These are phyloP conservation scores for Coreoperca whiteheadi DNA, from an alignment of 2,113 vertebrate species.

Conservation along the genomic window DNA sequence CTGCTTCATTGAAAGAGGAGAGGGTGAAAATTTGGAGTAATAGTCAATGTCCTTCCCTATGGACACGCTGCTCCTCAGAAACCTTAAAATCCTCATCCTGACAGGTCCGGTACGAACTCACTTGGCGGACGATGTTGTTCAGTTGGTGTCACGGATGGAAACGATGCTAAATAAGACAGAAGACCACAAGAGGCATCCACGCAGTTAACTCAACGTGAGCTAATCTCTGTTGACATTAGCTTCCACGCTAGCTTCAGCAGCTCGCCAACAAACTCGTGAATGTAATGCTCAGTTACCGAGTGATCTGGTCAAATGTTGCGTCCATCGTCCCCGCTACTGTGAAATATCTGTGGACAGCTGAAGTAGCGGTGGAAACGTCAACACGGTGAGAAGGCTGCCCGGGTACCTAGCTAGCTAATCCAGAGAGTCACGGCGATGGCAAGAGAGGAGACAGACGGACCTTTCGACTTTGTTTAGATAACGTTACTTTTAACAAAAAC, in stretches of 20 bases:
- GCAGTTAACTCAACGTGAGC: not conserved
- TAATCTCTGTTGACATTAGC: slow-evolving; percentile 44
- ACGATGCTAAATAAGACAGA: not conserved
- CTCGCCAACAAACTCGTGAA: not conserved
- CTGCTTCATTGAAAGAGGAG: slow-evolving; percentile 88
- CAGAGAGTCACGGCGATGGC: slow-evolving; percentile 35
- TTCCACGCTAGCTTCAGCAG: slow-evolving; percentile 22
- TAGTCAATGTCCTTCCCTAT: slow-evolving; percentile 84
- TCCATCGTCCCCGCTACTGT: not conserved
- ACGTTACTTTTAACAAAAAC: no score
- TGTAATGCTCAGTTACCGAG: not conserved
- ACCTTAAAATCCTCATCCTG: slow-evolving; percentile 83
- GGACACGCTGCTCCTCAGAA: slow-evolving; percentile 78
- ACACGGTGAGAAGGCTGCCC: not conserved
- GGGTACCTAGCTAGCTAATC: not conserved
- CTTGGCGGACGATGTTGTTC: not conserved
- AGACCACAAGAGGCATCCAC: no score
- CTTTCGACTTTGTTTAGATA: not conserved
- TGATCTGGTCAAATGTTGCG: not conserved
- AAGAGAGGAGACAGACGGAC: slow-evolving; percentile 24
- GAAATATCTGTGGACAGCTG: not conserved
- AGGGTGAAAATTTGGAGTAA: slow-evolving; percentile 87
- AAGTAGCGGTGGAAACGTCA: not conserved
- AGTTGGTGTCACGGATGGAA: not conserved
- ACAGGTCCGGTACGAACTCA: not conserved